Evolutionary conservation across 1,140 invertebrate species (phyloP).

Genomic region (Heliothis virescens): DNA sequence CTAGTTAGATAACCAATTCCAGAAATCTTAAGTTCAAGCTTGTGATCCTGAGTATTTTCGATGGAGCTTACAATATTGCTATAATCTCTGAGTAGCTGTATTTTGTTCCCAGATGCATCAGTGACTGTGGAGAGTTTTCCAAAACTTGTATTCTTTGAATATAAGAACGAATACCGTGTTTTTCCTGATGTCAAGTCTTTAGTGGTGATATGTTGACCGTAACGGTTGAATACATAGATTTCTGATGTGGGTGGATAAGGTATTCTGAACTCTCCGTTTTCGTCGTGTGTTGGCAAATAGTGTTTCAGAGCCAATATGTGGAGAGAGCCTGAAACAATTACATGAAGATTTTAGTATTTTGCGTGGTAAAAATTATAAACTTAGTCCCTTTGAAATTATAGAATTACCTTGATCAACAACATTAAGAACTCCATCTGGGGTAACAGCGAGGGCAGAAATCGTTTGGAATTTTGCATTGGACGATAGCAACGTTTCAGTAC

Average conservation of each 20-base stretch:
- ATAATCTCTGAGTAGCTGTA: constrained; percentile 96
- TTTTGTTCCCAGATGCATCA: constrained; percentile 97
- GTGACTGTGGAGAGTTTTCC: constrained; percentile 97
- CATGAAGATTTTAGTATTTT: not conserved
- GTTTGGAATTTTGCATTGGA: constrained; percentile 96
- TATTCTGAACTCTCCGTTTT: constrained; percentile 97
- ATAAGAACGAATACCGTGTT: constrained; percentile 97
- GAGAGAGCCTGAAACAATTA: constrained; percentile 88
- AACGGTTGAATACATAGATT: constrained; percentile 97
- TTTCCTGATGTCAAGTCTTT: constrained; percentile 97
- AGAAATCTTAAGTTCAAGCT: constrained; percentile 95
- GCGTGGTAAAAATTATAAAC: not conserved
- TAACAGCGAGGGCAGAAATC: constrained; percentile 96
- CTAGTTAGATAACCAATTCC: constrained; percentile 94
- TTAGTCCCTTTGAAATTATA: not conserved
- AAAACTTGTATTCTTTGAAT: constrained; percentile 98
- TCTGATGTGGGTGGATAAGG: constrained; percentile 96
- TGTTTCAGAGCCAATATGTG: constrained; percentile 96
- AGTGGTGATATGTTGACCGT: constrained; percentile 97
- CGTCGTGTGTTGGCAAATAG: constrained; percentile 95
- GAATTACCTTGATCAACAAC: constrained; percentile 95
- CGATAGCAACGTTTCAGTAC: constrained; percentile 93
- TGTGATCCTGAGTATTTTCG: constrained; percentile 97
- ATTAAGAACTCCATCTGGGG: constrained; percentile 97
- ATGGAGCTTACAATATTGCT: constrained; percentile 96